These are phyloP conservation scores for Helicoverpa armigera DNA, from an alignment of 1,140 invertebrate species.

Conservation along the genomic window DNA sequence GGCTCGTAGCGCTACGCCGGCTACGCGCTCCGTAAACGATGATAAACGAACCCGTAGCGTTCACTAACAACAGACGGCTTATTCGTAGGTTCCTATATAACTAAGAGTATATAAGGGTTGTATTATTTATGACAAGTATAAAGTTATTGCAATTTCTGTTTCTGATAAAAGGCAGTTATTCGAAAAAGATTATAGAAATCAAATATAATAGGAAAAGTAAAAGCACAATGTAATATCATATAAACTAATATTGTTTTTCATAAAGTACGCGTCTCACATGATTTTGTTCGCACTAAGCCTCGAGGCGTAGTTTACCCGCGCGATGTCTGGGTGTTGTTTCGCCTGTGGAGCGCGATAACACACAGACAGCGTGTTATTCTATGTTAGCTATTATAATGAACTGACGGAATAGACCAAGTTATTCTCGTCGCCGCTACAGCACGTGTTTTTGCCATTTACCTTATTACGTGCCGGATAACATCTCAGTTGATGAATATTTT, in stretches of 20 bases:
- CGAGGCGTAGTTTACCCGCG: background rate
- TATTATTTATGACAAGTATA: too few species aligned
- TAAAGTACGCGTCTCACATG: background rate
- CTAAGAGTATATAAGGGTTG: too few species aligned
- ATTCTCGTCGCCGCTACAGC: background rate
- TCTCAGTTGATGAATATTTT: background rate
- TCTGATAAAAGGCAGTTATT: too few species aligned
- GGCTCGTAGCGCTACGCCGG: conserved; percentile 7
- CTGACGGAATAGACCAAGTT: background rate
- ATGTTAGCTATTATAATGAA: background rate
- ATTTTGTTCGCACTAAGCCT: background rate
- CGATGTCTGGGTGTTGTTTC: background rate
- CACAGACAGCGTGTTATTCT: background rate
- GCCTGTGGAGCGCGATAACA: conserved; percentile 3
- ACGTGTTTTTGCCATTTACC: background rate
- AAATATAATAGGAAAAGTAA: too few species aligned
- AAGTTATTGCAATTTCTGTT: too few species aligned
- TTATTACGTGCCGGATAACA: too few species aligned
- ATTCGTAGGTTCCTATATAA: too few species aligned
- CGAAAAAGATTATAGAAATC: background rate
- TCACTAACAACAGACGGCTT: too few species aligned
- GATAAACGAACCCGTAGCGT: background rate
- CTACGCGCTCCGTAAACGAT: background rate
- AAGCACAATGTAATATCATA: background rate
- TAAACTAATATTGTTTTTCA: background rate